Evolutionary conservation across 2,797 vertebrate genomes (phyloP).

Genomic region (Pseudochirops corinnae): DNA sequence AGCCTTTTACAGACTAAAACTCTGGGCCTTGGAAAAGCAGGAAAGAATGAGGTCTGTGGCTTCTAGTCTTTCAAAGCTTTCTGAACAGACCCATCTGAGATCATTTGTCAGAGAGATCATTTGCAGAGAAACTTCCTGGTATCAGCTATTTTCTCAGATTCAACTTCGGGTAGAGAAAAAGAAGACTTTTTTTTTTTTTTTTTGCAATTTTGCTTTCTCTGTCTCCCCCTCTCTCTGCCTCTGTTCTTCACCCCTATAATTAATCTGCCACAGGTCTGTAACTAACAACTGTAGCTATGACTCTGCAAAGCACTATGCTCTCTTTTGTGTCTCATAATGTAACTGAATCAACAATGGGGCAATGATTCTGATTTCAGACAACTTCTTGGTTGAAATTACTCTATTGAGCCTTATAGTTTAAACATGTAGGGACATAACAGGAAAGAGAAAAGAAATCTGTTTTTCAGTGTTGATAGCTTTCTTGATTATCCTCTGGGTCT

Average conservation of each 20-base stretch:
- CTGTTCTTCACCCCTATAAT: neutral
- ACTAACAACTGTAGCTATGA: constrained; percentile 1
- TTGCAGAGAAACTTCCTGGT: neutral
- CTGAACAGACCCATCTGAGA: neutral
- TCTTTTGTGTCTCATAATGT: neutral
- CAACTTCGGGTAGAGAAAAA: neutral
- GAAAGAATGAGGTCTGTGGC: neutral
- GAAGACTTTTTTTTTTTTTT: neutral
- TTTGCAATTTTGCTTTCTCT: neutral
- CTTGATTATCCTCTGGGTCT: neutral
- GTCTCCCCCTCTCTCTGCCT: neutral
- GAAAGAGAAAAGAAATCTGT: constrained; percentile 12
- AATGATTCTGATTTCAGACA: constrained; percentile 12
- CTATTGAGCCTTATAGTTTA: constrained; percentile 43
- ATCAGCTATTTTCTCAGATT: neutral
- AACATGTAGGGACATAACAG: constrained; percentile 44
- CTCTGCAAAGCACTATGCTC: neutral
- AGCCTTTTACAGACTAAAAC: neutral
- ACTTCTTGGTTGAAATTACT: neutral
- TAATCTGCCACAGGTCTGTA: neutral
- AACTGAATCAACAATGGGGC: neutral
- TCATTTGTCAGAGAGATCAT: neutral
- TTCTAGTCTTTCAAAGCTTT: neutral
- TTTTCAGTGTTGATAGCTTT: constrained; percentile 22
- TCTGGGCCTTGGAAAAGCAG: neutral